Percentiles rank a stretch among this genome's conserved stretches.
Evolutionary conservation across 2,888 invertebrate species (phyloP).

Genomic region (Lasiommata megera): DNA sequence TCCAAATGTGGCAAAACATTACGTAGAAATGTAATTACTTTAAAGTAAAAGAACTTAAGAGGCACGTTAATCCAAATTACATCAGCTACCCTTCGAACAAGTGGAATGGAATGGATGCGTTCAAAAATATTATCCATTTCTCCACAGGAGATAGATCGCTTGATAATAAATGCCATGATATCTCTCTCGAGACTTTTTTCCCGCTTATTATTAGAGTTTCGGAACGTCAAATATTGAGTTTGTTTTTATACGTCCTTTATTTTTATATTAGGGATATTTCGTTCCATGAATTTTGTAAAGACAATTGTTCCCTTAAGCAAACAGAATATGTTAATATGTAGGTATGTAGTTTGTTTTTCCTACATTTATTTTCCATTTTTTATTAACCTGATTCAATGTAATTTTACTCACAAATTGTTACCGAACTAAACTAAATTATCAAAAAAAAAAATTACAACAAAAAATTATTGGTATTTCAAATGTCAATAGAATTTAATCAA

Average conservation of each 20-base stretch:
- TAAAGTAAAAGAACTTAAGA: background rate
- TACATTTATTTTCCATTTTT: too few relatives aligned
- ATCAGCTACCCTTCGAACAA: conserved; percentile 50
- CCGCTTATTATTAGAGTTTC: conserved; percentile 17
- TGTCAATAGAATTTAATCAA: too few relatives aligned
- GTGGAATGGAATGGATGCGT: conserved; percentile 63
- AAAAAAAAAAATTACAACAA: too few relatives aligned
- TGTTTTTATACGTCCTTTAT: conserved; percentile 11
- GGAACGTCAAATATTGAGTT: background rate
- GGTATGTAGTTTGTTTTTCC: too few relatives aligned
- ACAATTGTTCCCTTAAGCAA: too few relatives aligned
- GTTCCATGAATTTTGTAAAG: background rate
- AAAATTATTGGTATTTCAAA: too few relatives aligned
- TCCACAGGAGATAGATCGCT: conserved; percentile 45
- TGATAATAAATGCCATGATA: conserved; percentile 46
- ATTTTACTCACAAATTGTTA: too few relatives aligned
- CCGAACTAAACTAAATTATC: too few relatives aligned
- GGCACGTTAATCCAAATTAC: conserved; percentile 58
- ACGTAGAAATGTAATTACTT: background rate
- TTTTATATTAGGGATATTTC: background rate
- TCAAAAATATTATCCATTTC: conserved; percentile 71
- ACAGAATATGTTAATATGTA: too few relatives aligned
- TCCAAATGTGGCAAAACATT: too few relatives aligned
- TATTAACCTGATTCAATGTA: too few relatives aligned
- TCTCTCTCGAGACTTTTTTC: conserved; percentile 35